phyloP scores from a whole-genome alignment of 2,797 vertebrate genomes.

The Bovichtus variegatus region DNA sequence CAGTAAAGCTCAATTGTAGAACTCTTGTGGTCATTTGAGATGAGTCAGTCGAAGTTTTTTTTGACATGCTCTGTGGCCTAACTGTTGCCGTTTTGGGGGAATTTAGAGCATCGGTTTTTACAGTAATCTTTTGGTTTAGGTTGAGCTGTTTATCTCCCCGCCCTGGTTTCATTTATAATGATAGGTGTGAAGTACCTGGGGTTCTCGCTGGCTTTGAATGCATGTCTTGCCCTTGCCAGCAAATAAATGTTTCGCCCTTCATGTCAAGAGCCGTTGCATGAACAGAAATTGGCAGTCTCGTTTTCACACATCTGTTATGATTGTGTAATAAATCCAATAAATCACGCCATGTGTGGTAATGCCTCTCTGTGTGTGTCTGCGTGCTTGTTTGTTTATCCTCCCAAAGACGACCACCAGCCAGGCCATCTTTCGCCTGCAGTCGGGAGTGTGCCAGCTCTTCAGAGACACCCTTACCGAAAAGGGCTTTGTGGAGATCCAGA shows the following conservation, averaged over 20 bases:
- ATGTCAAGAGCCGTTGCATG: conserved; percentile 9
- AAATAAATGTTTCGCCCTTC: conserved; percentile 38
- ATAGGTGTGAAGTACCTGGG: conserved; percentile 26
- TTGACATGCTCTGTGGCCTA: conserved; percentile 14
- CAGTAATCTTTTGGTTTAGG: conserved; percentile 39
- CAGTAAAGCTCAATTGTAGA: conserved; percentile 28
- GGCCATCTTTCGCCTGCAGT: conserved; percentile 95
- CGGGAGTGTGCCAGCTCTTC: conserved; percentile 97
- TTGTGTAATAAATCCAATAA: conserved; percentile 54
- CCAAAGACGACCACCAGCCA: conserved; percentile 96
- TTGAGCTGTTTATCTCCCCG: background rate
- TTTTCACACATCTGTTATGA: conserved; percentile 49
- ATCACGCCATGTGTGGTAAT: conserved; percentile 37
- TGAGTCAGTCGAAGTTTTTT: conserved; percentile 55
- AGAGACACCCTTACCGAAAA: conserved; percentile 95
- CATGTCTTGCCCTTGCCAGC: conserved; percentile 12
- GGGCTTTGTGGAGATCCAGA: conserved; percentile 99
- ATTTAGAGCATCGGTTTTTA: conserved; percentile 12
- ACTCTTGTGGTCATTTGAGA: conserved; percentile 43
- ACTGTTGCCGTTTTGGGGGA: conserved; percentile 24
- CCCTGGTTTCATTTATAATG: conserved; percentile 49
- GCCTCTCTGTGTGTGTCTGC: conserved; percentile 34
- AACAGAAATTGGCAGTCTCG: conserved; percentile 32
- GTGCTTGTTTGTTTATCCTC: conserved; percentile 48
- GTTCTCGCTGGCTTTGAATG: conserved; percentile 11